Evolutionary conservation across 35 echinoderm and acorn worm species (phyloP), one percentile per base, ranked within the genome.

Genomic region (Strongylocentrotus purpuratus): DNA sequence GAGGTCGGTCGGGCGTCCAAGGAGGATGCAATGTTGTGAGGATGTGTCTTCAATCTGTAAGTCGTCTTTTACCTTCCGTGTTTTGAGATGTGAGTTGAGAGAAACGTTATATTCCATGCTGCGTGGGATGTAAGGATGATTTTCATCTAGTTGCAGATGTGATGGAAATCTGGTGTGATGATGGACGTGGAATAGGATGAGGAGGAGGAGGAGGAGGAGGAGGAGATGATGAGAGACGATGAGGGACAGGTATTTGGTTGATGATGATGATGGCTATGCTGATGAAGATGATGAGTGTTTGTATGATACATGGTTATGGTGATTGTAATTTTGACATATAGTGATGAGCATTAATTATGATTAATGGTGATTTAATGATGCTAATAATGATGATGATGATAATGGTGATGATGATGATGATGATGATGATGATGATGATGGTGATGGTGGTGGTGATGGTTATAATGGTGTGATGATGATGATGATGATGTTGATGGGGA

Each of bases 21-120:
- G 91, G 91, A 93, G 91, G 46, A 93, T 93, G 91, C 91, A 93
- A 47, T 93, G 91, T 58, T 93, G 91, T 93, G 91, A 93, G 91
- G 91, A 93, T 93, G 91, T 93, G 31, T 93, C 91, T 93, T 93
- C 91, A 33, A 93, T 93, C n/a, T 93, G 91, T 93, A 93, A 93
- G 91, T 93, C 6, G 25, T 78, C 65, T 78, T 78, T 41, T 4
- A 8, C 20, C 7, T 78, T 55, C 50, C 15, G 1, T 10, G 8
- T 55, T 78, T 78, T 7, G 25, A 28, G 65, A n/a, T 78, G 4
- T 22, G 20, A 78, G 11, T 59, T 11, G 52, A 9, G 65, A 78
- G 65, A 78, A 28, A 28, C 20, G 65, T 78, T 78, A 8, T 78
- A 28, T 22, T 89, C n/a, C n/a, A 86, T 31, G 85, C 22, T 86